Evolutionary conservation across 2,113 vertebrate genomes (phyloP).

Genomic region (Sprattus sprattus): DNA sequence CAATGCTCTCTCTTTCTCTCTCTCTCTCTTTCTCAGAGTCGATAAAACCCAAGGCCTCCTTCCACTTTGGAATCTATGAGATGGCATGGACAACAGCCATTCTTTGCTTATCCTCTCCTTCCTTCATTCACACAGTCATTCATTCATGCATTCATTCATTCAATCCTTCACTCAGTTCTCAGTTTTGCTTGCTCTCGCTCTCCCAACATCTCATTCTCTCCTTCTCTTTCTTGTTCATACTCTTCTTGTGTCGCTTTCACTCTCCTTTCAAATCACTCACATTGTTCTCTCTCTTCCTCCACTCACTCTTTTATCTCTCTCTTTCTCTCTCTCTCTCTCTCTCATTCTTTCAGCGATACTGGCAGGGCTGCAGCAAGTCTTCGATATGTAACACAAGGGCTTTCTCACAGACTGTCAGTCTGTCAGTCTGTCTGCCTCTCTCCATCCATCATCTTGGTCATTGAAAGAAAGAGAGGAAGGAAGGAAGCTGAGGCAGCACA

Average conservation of each 20-base stretch:
- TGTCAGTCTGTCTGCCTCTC: neutral
- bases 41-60: neutral
- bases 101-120: neutral
- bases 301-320: neutral
- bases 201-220: neutral
- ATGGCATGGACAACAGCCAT: slow-evolving; percentile 2
- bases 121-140: neutral
- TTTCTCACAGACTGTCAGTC: slow-evolving; percentile 7
- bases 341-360: neutral
- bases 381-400: slow-evolving; percentile 10
- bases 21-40: neutral
- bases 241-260: neutral
- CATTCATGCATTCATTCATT: neutral
- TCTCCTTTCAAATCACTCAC: neutral
- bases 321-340: neutral
- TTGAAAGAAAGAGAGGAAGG: neutral
- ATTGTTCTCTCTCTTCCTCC: neutral
- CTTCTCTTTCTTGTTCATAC: neutral
- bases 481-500: slow-evolving; percentile 1
- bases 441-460: neutral
- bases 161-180: neutral
- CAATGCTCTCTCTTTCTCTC: neutral
- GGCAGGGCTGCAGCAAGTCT: slow-evolving; percentile 13
- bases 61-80: slow-evolving; percentile 7
- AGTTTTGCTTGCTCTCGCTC: neutral